Conservation (phyloP, 2,888 invertebrate genomes). For the Habrosyne pyritoides region DNA sequence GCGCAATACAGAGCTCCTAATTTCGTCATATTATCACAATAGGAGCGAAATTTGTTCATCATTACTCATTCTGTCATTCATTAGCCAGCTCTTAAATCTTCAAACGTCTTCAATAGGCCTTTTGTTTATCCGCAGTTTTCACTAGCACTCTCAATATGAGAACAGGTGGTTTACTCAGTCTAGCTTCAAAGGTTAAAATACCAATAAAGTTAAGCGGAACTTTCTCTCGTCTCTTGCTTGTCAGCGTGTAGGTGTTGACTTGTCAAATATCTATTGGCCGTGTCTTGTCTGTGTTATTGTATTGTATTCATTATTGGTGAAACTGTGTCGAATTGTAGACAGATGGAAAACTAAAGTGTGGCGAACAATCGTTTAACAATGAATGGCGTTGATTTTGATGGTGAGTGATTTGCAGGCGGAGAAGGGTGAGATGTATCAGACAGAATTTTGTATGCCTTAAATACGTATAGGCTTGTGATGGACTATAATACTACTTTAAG, state of each 20-base stretch:
- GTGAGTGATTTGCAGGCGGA: conserved; percentile 3
- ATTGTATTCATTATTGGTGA: conserved; percentile 5
- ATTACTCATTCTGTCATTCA: background rate
- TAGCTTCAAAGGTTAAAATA: conserved; percentile 4
- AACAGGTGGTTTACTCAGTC: background rate
- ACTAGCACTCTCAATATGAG: background rate
- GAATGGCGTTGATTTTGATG: background rate
- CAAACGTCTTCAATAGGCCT: background rate
- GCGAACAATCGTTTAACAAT: background rate
- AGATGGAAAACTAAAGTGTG: conserved; percentile 3
- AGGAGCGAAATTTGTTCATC: background rate
- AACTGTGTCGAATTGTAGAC: background rate
- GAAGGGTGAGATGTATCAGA: background rate
- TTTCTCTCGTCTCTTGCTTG: conserved; percentile 5
- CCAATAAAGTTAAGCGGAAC: conserved; percentile 4
- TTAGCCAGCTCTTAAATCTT: background rate
- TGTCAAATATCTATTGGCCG: background rate
- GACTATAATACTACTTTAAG: no score
- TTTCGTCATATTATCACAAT: background rate
- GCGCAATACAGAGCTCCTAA: background rate
- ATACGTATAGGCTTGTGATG: no score
- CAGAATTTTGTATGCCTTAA: no score
- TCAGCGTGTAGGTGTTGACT: conserved; percentile 2
- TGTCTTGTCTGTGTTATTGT: background rate
- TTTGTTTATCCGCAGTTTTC: background rate